Base-by-base conservation (phyloP, 2,888 invertebrate genomes). In the Eupithecia vulgata region DNA sequence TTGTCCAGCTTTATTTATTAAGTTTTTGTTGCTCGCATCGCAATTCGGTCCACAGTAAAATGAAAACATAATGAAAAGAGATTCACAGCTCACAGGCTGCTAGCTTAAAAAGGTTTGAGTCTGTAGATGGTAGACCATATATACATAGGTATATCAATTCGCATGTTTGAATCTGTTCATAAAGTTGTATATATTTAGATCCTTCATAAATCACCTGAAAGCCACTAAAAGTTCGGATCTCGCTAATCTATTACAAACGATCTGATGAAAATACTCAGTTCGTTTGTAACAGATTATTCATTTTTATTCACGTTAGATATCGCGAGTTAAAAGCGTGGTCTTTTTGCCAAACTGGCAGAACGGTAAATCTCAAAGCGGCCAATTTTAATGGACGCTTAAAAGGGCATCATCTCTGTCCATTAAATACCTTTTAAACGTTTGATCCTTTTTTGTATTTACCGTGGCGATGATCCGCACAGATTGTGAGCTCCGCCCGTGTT, bases 401-500 rank as follows among this genome's bases (percentile, higher is more conserved):
- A 91, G 91, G 92, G 89, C 89, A 90, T 89, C 91, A 92, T 91
- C 88, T 88, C 89, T 90, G 90, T 93, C 92, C 93, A 94, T 94
- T 93, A 93, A 92, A 94, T 93, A 93, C 91, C 90, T 93, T 94
- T 92, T 91, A 94, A 94, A 91, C 91, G 93, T 94, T 94, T 94
- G 94, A 94, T 94, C 94, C 93, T 91, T 93, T 59, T 92, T 94
- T 93, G 75, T 92, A 91, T 94, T 93, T 92, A 88, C 90, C 82
- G 82, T 90, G 77, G 89, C 87, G 89, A 90, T 92, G 89, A 92
- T 90, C 90, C 86, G 88, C 87, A 84, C 90, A 89, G 90, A 91
- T 91, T 90, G 87, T 87, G 85, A 81, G 73, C 80, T 52, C 81
- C 84, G 84, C 81, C 82, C 85, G 82, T 85, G 89, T 88, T 93